Percentiles rank a stretch among this genome's conserved stretches.
Conservation (phyloP, 2,888 invertebrate species). For the Dryadula phaetusa region DNA sequence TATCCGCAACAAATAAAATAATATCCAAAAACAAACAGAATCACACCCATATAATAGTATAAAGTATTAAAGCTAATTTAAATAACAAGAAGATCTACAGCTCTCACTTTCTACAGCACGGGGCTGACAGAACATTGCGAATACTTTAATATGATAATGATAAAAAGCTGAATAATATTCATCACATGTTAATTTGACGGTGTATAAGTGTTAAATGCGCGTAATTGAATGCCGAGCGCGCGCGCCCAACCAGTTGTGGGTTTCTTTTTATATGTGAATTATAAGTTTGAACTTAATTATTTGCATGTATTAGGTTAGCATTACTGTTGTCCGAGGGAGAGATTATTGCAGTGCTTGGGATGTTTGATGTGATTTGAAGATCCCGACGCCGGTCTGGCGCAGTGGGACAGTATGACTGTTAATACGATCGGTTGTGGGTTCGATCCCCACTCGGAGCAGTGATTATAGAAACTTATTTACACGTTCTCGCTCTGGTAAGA, state of each 20-base stretch:
- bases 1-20: too few relatives aligned
- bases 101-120: constrained; percentile 16
- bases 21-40: neutral
- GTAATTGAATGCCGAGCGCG: constrained; percentile 64
- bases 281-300: constrained; percentile 34
- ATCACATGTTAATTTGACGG: constrained; percentile 78
- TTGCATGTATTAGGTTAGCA: constrained; percentile 11
- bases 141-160: constrained; percentile 59
- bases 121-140: constrained; percentile 19
- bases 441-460: too few relatives aligned
- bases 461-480: too few relatives aligned
- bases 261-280: constrained; percentile 38
- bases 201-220: constrained; percentile 72
- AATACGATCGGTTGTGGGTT: neutral
- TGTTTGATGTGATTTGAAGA: too few relatives aligned
- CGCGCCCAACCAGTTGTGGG: constrained; percentile 42
- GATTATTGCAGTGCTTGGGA: neutral
- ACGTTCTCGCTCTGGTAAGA: too few relatives aligned
- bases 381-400: too few relatives aligned
- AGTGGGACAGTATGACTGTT: too few relatives aligned
- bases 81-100: constrained; percentile 9
- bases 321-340: too few relatives aligned
- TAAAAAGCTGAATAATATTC: constrained; percentile 80
- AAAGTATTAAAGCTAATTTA: constrained; percentile 1
- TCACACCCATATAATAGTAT: neutral